Conservation (phyloP, 2,888 invertebrate species). For the Orchesellides sinensis region DNA sequence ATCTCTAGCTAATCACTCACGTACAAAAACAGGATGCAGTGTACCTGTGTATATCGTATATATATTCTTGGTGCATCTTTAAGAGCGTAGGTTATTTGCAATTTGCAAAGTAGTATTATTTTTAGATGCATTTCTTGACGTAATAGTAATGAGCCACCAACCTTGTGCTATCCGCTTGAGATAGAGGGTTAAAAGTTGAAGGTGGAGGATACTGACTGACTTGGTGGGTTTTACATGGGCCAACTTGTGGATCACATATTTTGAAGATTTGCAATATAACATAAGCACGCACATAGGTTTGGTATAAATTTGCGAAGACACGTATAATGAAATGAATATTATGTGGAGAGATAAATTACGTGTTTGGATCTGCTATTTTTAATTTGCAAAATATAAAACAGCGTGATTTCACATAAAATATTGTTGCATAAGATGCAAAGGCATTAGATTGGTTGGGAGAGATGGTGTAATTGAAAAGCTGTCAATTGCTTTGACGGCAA, state of each 20-base stretch:
- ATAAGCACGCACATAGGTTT: no score
- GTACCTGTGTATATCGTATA: no score
- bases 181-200: not conserved
- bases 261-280: no score
- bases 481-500: no score
- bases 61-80: not conserved
- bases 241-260: no score
- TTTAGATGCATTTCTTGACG: not conserved
- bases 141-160: not conserved
- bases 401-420: no score
- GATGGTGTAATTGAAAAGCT: no score
- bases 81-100: not conserved
- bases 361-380: not conserved
- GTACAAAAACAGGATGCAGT: not conserved
- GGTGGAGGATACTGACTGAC: constrained; percentile 7
- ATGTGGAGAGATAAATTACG: not conserved
- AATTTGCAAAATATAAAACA: not conserved
- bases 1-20: not conserved
- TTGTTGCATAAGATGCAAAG: no score
- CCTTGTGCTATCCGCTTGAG: not conserved
- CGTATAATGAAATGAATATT: not conserved
- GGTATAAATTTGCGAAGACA: not conserved
- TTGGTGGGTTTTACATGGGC: no score
- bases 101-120: not conserved
- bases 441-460: no score